Conservation (phyloP, 2,888 invertebrate genomes). For the Incurvaria masculella region DNA sequence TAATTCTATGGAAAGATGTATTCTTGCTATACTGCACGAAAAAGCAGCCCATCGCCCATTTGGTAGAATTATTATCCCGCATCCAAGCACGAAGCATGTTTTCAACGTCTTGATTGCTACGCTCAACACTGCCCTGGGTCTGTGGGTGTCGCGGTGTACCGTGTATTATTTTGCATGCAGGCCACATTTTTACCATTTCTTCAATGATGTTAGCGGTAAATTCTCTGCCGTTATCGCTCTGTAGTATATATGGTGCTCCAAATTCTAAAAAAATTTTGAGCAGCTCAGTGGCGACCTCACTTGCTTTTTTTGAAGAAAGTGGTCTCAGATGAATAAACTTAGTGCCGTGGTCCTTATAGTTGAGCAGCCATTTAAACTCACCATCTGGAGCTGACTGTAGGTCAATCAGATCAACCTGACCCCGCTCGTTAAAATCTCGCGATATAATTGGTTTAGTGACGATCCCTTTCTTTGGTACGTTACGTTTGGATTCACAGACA, state of each 20-base stretch:
- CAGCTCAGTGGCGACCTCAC: constrained; percentile 21
- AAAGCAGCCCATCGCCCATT: constrained; percentile 20
- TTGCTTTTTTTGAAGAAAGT: constrained; percentile 18
- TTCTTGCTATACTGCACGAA: constrained; percentile 20
- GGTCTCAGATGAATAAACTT: constrained; percentile 25
- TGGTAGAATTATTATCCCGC: constrained; percentile 19
- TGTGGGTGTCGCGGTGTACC: constrained; percentile 13
- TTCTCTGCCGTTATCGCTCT: constrained; percentile 15
- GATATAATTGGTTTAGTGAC: constrained; percentile 21
- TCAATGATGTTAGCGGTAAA: constrained; percentile 18
- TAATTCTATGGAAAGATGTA: constrained; percentile 17
- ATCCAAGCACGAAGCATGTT: constrained; percentile 22
- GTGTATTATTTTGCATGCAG: constrained; percentile 14
- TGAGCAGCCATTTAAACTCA: constrained; percentile 25
- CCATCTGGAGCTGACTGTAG: constrained; percentile 22
- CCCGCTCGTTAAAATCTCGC: constrained; percentile 20
- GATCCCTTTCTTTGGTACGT: constrained; percentile 16
- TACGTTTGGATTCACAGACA: neutral
- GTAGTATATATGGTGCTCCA: constrained; percentile 16
- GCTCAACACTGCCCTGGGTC: constrained; percentile 15
- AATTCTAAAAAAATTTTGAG: constrained; percentile 19
- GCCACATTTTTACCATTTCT: constrained; percentile 19
- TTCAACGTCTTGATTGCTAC: constrained; percentile 22
- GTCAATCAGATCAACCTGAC: constrained; percentile 25
- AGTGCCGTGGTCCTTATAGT: constrained; percentile 25